Base-by-base conservation (phyloP, 2,797 vertebrate species). In the Poecile montanus region DNA sequence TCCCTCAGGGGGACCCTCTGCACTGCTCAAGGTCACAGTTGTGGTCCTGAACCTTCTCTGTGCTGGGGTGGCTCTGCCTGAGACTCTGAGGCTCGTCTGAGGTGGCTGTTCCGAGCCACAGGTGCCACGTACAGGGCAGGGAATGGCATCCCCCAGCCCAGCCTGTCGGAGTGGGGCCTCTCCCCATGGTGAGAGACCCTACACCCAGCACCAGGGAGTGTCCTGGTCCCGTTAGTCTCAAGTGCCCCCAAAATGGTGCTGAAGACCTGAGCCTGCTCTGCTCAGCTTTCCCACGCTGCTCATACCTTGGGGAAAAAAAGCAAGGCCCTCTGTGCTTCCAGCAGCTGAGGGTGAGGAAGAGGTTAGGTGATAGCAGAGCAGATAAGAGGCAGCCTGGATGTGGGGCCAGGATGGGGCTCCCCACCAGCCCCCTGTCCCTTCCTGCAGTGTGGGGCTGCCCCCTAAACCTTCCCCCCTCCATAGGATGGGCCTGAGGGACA, bases 241-340 rank as follows among this genome's bases (percentile, higher is more conserved):
- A 47, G 27, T 15, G 32, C 13, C 72, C 75, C 90, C 65, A 54
- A 38, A 95, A 71, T 1, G 1, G 40, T 68, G 79, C 53, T 53
- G 36, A 70, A 68, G 86, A 73, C 50, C 47, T 17, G 81, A 93
- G 80, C 86, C 86, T 82, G 85, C 67, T 48, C 83, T 82, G 65
- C 63, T 60, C 15, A 2, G 70, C 78, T 94, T 97, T 97, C 96
- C 93, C 97, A 96, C 85, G 44, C 84, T 92, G 68, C 87, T 93
- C 38, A 2, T 51, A 83, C 72, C 75, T 68, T 65, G 61, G 84
- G 89, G 94, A 81, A 79, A 85, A 87, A 70, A 87, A 56, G 29
- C 30, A 1, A 0, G 0, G 78, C 86, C 14, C 2, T 77, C 93
- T 47, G 9, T 73, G 70, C 75, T 87, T 93, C 95, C 85, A 88